phyloP scores from a whole-genome alignment of 2,797 vertebrate species.

The Buphagus erythrorhynchus region DNA sequence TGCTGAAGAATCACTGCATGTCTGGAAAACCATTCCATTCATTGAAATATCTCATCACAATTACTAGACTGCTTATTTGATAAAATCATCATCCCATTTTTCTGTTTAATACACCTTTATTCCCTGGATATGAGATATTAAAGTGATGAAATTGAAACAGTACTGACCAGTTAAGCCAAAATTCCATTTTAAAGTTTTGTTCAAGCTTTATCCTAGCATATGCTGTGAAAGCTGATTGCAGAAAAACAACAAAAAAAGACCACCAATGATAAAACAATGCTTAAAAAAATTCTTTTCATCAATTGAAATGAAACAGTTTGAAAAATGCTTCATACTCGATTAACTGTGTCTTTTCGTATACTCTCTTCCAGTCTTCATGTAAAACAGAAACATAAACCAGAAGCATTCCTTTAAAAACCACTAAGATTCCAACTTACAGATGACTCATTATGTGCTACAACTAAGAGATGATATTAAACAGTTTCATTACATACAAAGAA shows the following conservation, averaged over 20 bases:
- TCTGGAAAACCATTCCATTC: neutral
- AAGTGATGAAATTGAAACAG: neutral
- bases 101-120: neutral
- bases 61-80: constrained; percentile 16
- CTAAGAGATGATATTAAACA: neutral
- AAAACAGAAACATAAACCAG: neutral
- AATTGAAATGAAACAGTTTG: neutral
- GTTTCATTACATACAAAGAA: neutral
- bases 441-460: neutral
- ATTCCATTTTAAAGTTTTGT: neutral
- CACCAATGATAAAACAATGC: neutral
- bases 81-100: constrained; percentile 3
- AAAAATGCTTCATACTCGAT: neutral
- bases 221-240: neutral
- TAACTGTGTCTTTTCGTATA: neutral
- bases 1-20: neutral
- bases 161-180: neutral
- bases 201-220: neutral
- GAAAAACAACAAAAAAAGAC: neutral
- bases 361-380: neutral
- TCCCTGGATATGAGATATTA: neutral
- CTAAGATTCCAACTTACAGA: neutral
- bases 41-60: neutral
- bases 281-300: neutral
- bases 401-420: neutral